phyloP scores from a whole-genome alignment of 2,113 vertebrate genomes.

The Etheostoma cragini region DNA sequence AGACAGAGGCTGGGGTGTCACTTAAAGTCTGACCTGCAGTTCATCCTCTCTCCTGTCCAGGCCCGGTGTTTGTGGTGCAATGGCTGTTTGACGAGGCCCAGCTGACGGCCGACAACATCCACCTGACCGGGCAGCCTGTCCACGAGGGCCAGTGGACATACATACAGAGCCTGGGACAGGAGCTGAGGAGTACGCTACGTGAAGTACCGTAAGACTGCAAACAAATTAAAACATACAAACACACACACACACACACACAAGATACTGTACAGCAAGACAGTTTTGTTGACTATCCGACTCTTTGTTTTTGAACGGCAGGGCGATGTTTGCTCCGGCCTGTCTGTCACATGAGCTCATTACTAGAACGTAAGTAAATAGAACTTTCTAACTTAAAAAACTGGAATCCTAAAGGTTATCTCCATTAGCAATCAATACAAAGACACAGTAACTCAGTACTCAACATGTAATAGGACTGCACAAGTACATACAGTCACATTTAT shows the following conservation, averaged over 20 bases:
- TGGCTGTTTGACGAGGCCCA: slow-evolving; percentile 98
- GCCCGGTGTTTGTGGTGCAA: slow-evolving; percentile 94
- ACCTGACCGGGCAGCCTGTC: slow-evolving; percentile 92
- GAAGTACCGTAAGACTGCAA: slow-evolving; percentile 89
- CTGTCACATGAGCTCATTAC: slow-evolving; percentile 95
- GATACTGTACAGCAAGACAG: accelerated
- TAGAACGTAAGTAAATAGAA: slow-evolving; percentile 86
- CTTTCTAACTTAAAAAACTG: not conserved
- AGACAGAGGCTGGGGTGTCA: not conserved
- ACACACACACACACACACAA: not conserved
- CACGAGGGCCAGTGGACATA: slow-evolving; percentile 95
- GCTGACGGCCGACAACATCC: slow-evolving; percentile 92
- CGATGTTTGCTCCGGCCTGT: slow-evolving; percentile 95
- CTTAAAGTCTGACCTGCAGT: slow-evolving; percentile 1
- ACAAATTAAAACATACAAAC: not conserved
- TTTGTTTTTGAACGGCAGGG: slow-evolving; percentile 80
- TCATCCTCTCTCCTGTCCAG: slow-evolving; percentile 63
- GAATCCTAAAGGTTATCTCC: not conserved
- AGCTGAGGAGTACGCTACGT: slow-evolving; percentile 91
- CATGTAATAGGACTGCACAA: not conserved
- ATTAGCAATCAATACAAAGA: not conserved
- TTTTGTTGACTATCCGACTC: not conserved
- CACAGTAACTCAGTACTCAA: not conserved
- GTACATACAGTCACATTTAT: not conserved
- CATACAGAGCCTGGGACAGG: slow-evolving; percentile 92